phyloP scores from a whole-genome alignment of 1,140 invertebrate genomes.

The Monochamus saltuarius region DNA sequence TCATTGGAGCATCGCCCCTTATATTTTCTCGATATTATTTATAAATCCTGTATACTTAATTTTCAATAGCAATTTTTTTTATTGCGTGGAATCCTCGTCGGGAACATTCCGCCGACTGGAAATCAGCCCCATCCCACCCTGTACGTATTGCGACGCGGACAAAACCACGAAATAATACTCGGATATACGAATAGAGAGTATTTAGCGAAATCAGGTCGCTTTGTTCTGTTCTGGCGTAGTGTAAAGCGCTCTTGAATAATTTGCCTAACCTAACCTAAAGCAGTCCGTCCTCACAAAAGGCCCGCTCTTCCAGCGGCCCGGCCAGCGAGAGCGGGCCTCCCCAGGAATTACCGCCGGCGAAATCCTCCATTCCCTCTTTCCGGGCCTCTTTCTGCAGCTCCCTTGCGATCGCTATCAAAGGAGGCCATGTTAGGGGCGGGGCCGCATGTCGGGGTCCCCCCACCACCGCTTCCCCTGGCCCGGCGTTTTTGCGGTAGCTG shows the following conservation, averaged over 20 bases:
- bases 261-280: constrained; percentile 9
- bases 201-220: constrained; percentile 3
- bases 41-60: no score
- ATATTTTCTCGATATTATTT: no score
- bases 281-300: constrained; percentile 19
- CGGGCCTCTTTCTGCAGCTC: constrained; percentile 28
- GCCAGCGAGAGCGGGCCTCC: not conserved
- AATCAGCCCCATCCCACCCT: not conserved
- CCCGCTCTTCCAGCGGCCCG: not conserved
- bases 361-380: not conserved
- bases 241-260: constrained; percentile 23
- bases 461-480: constrained; percentile 19
- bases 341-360: not conserved
- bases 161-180: constrained; percentile 6
- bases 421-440: constrained; percentile 49
- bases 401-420: constrained; percentile 46
- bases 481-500: constrained; percentile 39
- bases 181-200: not conserved
- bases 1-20: no score
- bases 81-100: no score
- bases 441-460: constrained; percentile 20
- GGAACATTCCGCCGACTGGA: no score
- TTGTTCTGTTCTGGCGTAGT: constrained; percentile 6
- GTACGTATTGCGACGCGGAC: not conserved
- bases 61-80: no score